These are phyloP conservation scores for Nicator chloris DNA, from an alignment of 2,113 vertebrate genomes.

Conservation along the genomic window DNA sequence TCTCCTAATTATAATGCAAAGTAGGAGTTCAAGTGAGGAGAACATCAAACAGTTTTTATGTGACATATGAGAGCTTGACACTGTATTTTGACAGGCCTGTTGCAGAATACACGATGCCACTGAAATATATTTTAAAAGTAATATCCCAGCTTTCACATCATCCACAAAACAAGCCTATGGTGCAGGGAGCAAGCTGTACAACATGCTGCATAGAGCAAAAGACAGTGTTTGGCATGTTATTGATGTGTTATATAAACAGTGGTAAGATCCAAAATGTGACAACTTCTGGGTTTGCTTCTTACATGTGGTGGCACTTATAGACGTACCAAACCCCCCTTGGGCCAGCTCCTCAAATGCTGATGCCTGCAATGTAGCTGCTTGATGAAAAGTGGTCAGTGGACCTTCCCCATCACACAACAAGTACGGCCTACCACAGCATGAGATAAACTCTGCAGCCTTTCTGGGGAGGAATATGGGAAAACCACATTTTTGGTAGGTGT, in stretches of 20 bases:
- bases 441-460: not conserved
- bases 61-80: slow-evolving; percentile 33
- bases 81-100: slow-evolving; percentile 36
- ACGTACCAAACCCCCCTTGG: not conserved
- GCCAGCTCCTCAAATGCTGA: not conserved
- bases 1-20: slow-evolving; percentile 51
- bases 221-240: not conserved
- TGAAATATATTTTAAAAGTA: slow-evolving; percentile 5
- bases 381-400: not conserved
- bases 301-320: not conserved
- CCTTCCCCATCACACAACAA: not conserved
- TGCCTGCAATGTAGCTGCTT: not conserved
- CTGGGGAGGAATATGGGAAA: not conserved
- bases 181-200: slow-evolving; percentile 11
- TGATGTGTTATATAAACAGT: slow-evolving; percentile 35
- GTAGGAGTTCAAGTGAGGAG: slow-evolving; percentile 47
- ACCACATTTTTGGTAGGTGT: not conserved
- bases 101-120: not conserved
- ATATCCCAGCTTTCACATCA: slow-evolving; percentile 31
- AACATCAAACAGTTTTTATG: slow-evolving; percentile 41
- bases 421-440: too few relatives aligned
- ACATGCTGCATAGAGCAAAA: slow-evolving; percentile 4
- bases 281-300: not conserved
- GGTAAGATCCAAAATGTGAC: not conserved
- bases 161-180: not conserved